Evolutionary conservation across 2,888 invertebrate species (phyloP), one percentile per base, ranked within the genome.

Genomic region (Patella ulyssiponensis): DNA sequence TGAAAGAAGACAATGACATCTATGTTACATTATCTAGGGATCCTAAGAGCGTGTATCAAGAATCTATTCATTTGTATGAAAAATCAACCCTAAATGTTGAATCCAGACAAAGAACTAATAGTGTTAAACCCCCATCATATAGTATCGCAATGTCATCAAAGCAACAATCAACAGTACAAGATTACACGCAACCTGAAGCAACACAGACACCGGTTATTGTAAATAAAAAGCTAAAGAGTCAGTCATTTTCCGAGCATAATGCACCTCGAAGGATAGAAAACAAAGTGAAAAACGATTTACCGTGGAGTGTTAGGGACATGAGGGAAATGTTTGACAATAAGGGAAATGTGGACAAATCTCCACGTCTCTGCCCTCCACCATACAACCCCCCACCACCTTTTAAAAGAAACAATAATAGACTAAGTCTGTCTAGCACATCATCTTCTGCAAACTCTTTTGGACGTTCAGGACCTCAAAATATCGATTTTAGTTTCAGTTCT

Each of bases 251-350:
- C 3, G 44, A 69, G 17, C 56, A 70, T 17, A 51, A n/a, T 23
- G 71, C 73, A 12, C 58, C 75, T 15, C 72, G 81, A 71, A 64
- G 64, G 23, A 9, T 23, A 64, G 64, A n/a, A 11, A 20, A 20
- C 12, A 64, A 64, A 64, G 64, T 64, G 64, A 64, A 64, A 23
- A 64, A 23, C 23, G 86, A 87, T 64, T 79, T 88, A 58, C 87
- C 87, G 12, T 88, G 88, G 88, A 88, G 87, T 83, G 88, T 88
- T 2, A 86, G 86, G 78, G 80, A 81, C 52, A 80, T 88, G 71
- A 85, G 85, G 71, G 83, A 84, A 56, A 82, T 83, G 71, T 87
- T 82, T 74, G 82, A 74, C 58, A 80, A 81, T 76, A 64, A 69
- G 44, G 70, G 64, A 53, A 76, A 72, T 0, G 5, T 71, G 71